Evolutionary conservation across 2,888 invertebrate genomes (phyloP), one percentile per base, ranked within the genome.

Genomic region (Pinctada fucata): DNA sequence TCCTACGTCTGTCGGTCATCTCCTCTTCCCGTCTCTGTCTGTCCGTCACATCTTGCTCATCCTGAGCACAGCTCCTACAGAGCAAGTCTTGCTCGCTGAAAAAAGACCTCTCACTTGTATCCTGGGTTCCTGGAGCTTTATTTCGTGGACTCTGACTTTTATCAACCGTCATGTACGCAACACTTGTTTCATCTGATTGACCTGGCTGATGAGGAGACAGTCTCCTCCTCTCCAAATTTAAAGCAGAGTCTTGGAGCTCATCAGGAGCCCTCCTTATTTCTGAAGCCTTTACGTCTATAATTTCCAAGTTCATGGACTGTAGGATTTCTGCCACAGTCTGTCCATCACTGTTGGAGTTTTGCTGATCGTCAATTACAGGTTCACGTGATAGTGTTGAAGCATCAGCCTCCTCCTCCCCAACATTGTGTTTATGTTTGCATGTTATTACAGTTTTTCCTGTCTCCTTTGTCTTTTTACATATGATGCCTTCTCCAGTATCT

Each of bases 401-500:
- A 6, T 58, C 13, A 10, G 13, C 58, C 58, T 58, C 58, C 58
- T 58, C 58, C 6, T 6, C 6, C 58, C 8, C 13, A 10, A 58
- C 58, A 10, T 6, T 13, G 13, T 58, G 58, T 13, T 58, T 58
- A 13, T 58, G 58, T 10, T 6, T 58, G 13, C 58, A 58, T 58
- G 58, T 58, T 58, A 58, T 58, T 1, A 58, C 58, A 58, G 58
- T 58, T 6, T 10, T 58, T 6, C 58, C 58, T 10, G 8, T 58
- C 31, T 31, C 66, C 2, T 13, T 66, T 3, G 70, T 48, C 67
- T 50, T 75, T n/a, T 69, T 75, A 45, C 51, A 83, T 48, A 79
- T 79, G 4, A 85, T 64, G 66, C 83, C 79, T 77, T 87, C 86
- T 47, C 87, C 87, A 6, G 86, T 87, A 68, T 86, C 87, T 31